Evolutionary conservation across 1,140 invertebrate genomes (phyloP), one percentile per base, ranked within the genome.

Genomic region (Spodoptera frugiperda): DNA sequence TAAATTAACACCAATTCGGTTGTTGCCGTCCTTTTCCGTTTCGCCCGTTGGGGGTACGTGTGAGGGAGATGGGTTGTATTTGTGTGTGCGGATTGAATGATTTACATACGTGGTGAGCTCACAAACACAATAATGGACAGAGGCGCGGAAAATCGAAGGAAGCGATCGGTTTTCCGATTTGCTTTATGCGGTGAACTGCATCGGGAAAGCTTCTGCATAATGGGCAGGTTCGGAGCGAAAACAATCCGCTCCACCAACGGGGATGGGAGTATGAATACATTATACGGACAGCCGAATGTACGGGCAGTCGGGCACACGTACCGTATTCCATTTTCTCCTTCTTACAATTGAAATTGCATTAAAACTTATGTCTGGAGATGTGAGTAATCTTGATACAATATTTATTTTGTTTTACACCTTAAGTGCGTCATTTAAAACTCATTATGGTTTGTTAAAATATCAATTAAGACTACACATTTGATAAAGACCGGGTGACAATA

Each of bases 1-100:
- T 92, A 91, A 93, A 93, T 93, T 93, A 93, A 93, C 92, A 92
- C 91, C 87, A 89, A 87, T 90, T 91, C 85, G 81, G 84, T 78
- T 74, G 78, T 76, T 87, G 78, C 84, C 81, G 82, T 91, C 87
- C 85, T 87, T 74, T 68, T 91, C 82, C 11, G 51, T 21, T 19
- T 48, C 44, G 63, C 55, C 76, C 48, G n/a, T 54, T 53, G 63
- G 63, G 15, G 44, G 70, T 48, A 49, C 10, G 87, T 82, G 83
- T 59, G 87, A 90, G 78, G 30, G 85, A 79, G 89, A 91, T 49
- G 81, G 80, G 65, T 17, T 73, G 63, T 85, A 84, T 91, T 89
- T 89, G 87, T 88, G 84, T 89, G 88, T 85, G 83, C 72, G 77
- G 65, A 79, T 75, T 48, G 82, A 83, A 82, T 88, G 87, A 88